A percentile compares a stretch with the other conserved stretches of the same genome.
phyloP scores from a whole-genome alignment of 2,797 vertebrate species.

The Carapus acus region DNA sequence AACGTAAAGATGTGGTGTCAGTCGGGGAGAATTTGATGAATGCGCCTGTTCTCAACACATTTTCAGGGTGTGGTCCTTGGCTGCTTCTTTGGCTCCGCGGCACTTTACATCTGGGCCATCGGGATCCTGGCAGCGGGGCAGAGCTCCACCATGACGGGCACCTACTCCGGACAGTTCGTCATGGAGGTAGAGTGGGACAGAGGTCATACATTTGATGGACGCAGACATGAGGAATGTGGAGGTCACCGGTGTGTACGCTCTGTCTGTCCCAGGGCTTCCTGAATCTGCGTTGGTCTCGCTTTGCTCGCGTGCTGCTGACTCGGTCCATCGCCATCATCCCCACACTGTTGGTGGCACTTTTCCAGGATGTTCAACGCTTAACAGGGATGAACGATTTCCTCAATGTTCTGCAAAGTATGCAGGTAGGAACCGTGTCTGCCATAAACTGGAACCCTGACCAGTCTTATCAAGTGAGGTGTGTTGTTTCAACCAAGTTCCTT shows the following conservation, averaged over 20 bases:
- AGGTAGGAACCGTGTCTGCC: constrained; percentile 80
- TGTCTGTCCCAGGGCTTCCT: constrained; percentile 79
- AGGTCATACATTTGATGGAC: no score
- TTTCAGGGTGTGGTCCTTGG: constrained; percentile 75
- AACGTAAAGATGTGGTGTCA: not conserved
- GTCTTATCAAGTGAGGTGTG: no score
- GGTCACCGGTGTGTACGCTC: no score
- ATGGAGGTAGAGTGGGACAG: constrained; percentile 87
- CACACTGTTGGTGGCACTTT: constrained; percentile 87
- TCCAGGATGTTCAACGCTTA: constrained; percentile 86
- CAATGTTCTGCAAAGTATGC: constrained; percentile 93
- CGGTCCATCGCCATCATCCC: constrained; percentile 90
- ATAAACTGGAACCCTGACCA: no score
- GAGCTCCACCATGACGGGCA: constrained; percentile 98
- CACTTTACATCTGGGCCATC: constrained; percentile 95
- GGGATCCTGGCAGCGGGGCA: constrained; percentile 96
- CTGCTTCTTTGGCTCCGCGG: constrained; percentile 88
- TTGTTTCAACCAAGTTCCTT: no score
- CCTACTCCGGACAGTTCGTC: constrained; percentile 96
- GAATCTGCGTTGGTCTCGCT: constrained; percentile 89
- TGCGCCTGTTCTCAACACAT: not conserved
- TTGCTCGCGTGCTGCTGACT: constrained; percentile 87
- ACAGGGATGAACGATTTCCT: constrained; percentile 98
- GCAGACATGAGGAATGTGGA: no score
- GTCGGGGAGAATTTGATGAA: no score